Evolutionary conservation across 1,140 invertebrate species (phyloP), one percentile per base, ranked within the genome.

Genomic region (Battus philenor): DNA sequence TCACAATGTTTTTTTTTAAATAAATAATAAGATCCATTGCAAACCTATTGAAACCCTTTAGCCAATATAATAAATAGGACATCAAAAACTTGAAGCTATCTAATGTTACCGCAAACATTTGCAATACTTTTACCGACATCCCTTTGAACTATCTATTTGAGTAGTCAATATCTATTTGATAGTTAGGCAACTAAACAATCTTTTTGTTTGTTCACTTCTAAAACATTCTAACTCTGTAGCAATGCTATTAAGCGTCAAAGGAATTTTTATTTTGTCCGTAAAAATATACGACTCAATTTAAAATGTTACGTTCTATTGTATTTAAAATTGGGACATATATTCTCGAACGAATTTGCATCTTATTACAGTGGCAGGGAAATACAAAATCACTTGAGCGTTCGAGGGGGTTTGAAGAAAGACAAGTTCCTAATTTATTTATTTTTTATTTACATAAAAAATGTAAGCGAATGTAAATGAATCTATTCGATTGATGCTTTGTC

Each of bases 401-500:
- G 26, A 12, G 34, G 10, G 36, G 29, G 34, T 33, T 15, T 33
- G 4, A 24, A 15, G 32, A 49, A 31, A 50, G 15, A 38, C 24
- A 11, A 15, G 27, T 51, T 63, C 34, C 55, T 57, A 64, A 66
- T 70, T 71, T 62, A 44, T 48, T 44, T n/a, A n/a, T n/a, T 56
- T 66, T 67, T 77, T 78, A 74, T 77, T 74, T 72, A 74, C 68
- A 61, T 51, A 51, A 67, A 68, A n/a, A n/a, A 63, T 73, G 60
- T 70, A 74, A 68, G 64, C 66, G 65, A 76, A 68, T 61, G 41
- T 44, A 51, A 47, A 64, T 64, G 52, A 70, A 58, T 60, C 57
- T 47, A 54, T 45, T 47, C 62, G 50, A 71, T 68, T 68, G 67
- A 69, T 70, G 62, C 54, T 70, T 53, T 59, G 58, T 55, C 49